phyloP scores from a whole-genome alignment of 1,140 invertebrate genomes.

The Saccostrea cuccullata region DNA sequence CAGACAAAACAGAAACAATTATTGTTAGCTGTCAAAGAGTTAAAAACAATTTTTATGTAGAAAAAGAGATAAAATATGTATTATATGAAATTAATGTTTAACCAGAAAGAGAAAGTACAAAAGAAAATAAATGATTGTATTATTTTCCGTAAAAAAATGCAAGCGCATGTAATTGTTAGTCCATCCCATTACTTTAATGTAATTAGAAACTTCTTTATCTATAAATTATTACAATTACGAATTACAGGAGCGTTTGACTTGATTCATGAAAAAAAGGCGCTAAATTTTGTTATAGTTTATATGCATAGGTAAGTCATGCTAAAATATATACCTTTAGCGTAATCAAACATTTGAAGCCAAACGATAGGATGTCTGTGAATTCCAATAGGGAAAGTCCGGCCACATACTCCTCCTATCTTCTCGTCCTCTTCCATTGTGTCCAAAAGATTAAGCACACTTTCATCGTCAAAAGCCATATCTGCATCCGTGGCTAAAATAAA shows the following conservation, averaged over 20 bases:
- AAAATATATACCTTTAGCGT: constrained; percentile 77
- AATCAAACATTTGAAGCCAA: constrained; percentile 85
- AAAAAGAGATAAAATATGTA: no score
- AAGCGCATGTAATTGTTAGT: no score
- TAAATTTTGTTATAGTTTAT: background rate
- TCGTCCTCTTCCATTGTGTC: constrained; percentile 62
- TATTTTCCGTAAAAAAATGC: no score
- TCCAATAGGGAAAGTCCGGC: constrained; percentile 68
- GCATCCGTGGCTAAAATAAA: constrained; percentile 73
- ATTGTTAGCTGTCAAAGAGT: background rate
- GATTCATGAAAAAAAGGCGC: background rate
- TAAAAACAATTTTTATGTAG: no score
- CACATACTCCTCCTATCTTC: constrained; percentile 69
- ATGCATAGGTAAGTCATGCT: no score
- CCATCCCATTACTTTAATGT: no score
- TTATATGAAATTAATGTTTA: no score
- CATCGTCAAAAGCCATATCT: constrained; percentile 71
- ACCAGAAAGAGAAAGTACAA: no score
- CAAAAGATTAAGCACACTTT: constrained; percentile 64
- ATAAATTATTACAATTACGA: no score
- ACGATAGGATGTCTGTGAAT: constrained; percentile 78
- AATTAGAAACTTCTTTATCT: no score
- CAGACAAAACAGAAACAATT: background rate
- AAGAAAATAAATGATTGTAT: no score
- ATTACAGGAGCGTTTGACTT: no score